Conservation (phyloP, 1,140 invertebrate genomes). For the Anoplolepis gracilipes region DNA sequence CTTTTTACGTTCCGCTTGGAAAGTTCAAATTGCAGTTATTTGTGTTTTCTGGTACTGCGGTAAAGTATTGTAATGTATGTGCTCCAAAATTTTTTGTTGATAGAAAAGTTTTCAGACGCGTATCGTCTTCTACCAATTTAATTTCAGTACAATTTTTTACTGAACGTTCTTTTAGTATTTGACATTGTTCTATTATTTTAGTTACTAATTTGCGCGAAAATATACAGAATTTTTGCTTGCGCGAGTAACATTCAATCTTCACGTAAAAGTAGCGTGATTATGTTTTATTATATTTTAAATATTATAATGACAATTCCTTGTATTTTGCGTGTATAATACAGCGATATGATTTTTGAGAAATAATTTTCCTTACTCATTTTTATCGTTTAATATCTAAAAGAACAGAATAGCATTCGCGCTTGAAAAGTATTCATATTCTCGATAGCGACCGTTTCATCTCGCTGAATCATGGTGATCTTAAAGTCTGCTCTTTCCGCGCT, state of each 20-base stretch:
- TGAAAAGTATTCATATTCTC: constrained; percentile 25
- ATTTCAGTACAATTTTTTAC: not conserved
- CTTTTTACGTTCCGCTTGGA: not conserved
- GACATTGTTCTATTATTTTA: not conserved
- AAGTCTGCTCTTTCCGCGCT: constrained; percentile 53
- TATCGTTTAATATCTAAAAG: constrained; percentile 1
- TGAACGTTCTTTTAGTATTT: not conserved
- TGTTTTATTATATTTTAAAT: not conserved
- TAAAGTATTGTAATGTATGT: not conserved
- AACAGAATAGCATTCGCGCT: constrained; percentile 12
- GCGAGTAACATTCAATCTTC: not conserved
- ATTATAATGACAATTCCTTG: not conserved
- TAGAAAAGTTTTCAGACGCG: not conserved
- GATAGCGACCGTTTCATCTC: constrained; percentile 29
- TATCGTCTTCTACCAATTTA: not conserved
- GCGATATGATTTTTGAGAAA: not conserved
- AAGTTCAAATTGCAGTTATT: constrained; percentile 33
- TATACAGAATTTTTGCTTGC: not conserved
- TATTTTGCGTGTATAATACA: not conserved
- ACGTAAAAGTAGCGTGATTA: not conserved
- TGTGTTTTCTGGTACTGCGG: not conserved
- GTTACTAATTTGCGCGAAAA: not conserved
- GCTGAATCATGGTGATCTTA: constrained; percentile 68
- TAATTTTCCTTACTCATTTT: not conserved
- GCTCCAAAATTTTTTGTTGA: not conserved